Conservation (phyloP, 2,888 invertebrate species). For the Schrankia costaestrigalis region DNA sequence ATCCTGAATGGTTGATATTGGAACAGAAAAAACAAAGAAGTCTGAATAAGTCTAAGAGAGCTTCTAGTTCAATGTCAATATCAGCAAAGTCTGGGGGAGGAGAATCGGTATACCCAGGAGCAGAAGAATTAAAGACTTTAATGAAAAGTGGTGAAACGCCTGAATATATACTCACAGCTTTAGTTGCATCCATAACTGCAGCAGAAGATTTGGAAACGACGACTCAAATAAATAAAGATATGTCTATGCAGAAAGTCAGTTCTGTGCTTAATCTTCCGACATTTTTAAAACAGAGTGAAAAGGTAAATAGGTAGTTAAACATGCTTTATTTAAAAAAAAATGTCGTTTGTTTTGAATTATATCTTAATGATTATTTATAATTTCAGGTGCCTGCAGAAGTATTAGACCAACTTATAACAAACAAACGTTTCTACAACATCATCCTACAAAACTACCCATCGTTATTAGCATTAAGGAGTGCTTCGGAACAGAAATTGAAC, state of each 20-base stretch:
- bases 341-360: neutral
- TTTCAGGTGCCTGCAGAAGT: conserved; percentile 86
- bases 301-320: conserved; percentile 58
- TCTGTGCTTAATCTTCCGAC: conserved; percentile 91
- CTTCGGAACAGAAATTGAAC: conserved; percentile 82
- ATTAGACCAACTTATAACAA: conserved; percentile 82
- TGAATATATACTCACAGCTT: conserved; percentile 82
- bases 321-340: neutral
- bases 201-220: conserved; percentile 71
- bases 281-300: conserved; percentile 87
- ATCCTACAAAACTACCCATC: conserved; percentile 88
- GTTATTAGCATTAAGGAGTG: conserved; percentile 82
- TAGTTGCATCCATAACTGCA: conserved; percentile 81
- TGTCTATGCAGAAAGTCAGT: conserved; percentile 70
- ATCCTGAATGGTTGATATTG: conserved; percentile 89
- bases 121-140: conserved; percentile 84
- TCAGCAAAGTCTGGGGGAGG: conserved; percentile 76
- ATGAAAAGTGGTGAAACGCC: conserved; percentile 86
- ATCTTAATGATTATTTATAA: neutral
- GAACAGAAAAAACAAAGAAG: conserved; percentile 82
- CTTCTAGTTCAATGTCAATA: conserved; percentile 77
- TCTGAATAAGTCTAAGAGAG: conserved; percentile 74
- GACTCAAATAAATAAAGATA: conserved; percentile 71
- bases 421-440: conserved; percentile 84
- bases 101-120: conserved; percentile 81